phyloP scores from a whole-genome alignment of 2,797 vertebrate species.

The Lutjanus campechanus region DNA sequence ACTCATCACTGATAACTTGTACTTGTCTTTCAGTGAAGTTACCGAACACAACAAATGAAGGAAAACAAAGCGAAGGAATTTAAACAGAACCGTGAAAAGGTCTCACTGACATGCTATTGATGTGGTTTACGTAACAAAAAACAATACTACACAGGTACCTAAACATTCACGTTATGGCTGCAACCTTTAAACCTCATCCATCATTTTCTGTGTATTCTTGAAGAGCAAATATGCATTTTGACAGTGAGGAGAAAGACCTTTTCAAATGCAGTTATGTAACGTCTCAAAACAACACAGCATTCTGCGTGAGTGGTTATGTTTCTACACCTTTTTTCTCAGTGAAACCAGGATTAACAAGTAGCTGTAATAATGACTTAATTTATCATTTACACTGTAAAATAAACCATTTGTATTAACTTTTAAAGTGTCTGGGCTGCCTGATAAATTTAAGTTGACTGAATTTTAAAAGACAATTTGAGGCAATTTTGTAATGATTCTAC shows the following conservation, averaged over 20 bases:
- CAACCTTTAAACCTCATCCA: slow-evolving; percentile 12
- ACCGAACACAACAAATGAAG: background rate
- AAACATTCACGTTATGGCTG: background rate
- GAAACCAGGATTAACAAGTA: background rate
- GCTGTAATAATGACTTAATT: background rate
- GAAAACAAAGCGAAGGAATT: slow-evolving; percentile 1
- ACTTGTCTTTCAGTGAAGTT: background rate
- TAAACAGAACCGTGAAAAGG: background rate
- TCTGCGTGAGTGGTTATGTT: background rate
- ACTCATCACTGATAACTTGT: background rate
- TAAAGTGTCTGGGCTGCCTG: no score
- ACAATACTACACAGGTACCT: background rate
- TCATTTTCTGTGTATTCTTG: slow-evolving; percentile 2
- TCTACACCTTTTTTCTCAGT: background rate
- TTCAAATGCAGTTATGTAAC: slow-evolving; percentile 26
- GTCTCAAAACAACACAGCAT: background rate
- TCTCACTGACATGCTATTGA: background rate
- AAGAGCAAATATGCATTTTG: slow-evolving; percentile 15
- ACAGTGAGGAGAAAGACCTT: slow-evolving; percentile 8
- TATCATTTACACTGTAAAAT: no score
- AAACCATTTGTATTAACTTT: no score
- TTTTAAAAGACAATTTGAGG: no score
- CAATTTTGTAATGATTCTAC: no score
- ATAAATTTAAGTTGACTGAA: no score
- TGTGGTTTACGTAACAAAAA: background rate